A percentile compares a stretch with the other conserved stretches of the same genome.
Evolutionary conservation across 2,113 vertebrate species (phyloP).

Genomic region (Eleginops maclovinus): DNA sequence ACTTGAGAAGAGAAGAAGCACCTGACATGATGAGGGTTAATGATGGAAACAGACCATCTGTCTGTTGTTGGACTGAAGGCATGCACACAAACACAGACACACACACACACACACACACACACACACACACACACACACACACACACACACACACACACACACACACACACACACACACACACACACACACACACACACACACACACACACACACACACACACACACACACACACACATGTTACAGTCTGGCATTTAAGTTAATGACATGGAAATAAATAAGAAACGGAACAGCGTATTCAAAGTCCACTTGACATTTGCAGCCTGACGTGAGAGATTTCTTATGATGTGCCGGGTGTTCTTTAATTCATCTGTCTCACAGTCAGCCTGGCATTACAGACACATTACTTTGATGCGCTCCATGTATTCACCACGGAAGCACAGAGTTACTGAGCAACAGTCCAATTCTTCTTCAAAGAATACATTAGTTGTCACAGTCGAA

Average conservation of each 20-base stretch:
- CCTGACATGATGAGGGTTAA: conserved; percentile 14
- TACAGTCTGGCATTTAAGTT: conserved; percentile 63
- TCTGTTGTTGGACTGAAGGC: neutral
- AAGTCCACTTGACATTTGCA: conserved; percentile 72
- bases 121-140: conserved; percentile 22
- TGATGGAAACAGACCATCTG: neutral
- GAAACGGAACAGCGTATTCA: conserved; percentile 38
- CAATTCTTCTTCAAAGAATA: neutral
- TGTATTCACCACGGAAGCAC: conserved; percentile 15
- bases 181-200: neutral
- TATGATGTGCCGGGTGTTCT: conserved; percentile 24
- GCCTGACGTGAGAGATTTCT: conserved; percentile 35
- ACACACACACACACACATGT: conserved; percentile 16
- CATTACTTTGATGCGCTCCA: conserved; percentile 21
- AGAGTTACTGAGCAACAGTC: neutral
- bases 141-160: neutral
- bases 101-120: conserved; percentile 15
- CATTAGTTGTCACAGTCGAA: neutral
- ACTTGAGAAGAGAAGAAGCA: neutral
- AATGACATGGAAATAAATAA: conserved; percentile 63
- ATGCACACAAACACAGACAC: neutral
- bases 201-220: neutral
- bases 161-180: neutral
- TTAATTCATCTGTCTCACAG: conserved; percentile 8
- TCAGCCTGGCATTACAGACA: neutral